A percentile compares a stretch with the other conserved stretches of the same genome.
Conservation (phyloP, 2,113 vertebrate genomes). For the Eubucco bourcierii region DNA sequence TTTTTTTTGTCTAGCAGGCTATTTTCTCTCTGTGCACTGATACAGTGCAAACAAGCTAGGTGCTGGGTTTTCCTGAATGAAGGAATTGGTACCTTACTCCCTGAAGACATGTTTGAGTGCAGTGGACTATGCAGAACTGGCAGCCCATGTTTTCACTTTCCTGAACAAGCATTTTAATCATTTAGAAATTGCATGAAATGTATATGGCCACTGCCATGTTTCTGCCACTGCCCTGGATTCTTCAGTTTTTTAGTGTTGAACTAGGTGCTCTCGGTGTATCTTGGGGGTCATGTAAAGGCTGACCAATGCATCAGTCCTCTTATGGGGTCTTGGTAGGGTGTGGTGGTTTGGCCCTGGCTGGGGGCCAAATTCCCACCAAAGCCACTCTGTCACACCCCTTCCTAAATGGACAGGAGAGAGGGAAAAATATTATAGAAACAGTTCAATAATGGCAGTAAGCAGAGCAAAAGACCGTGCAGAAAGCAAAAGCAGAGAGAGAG, state of each 20-base stretch:
- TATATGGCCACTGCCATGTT: not conserved
- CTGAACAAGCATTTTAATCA: not conserved
- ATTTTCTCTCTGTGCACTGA: not conserved
- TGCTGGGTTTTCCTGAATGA: not conserved
- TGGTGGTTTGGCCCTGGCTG: too few species aligned
- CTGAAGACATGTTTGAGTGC: not conserved
- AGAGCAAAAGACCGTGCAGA: too few species aligned
- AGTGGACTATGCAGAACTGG: not conserved
- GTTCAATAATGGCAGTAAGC: too few species aligned
- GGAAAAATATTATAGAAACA: too few species aligned
- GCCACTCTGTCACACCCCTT: too few species aligned
- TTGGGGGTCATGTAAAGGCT: not conserved
- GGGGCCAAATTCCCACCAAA: too few species aligned
- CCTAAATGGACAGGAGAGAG: too few species aligned
- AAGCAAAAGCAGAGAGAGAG: too few species aligned
- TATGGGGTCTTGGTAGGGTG: rapidly evolving
- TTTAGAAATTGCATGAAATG: not conserved
- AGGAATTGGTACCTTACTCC: not conserved
- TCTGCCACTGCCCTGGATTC: not conserved
- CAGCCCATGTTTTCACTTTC: rapidly evolving
- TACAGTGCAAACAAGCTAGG: not conserved
- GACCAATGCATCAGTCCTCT: not conserved
- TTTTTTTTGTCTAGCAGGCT: not conserved
- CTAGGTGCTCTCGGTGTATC: not conserved
- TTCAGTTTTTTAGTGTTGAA: not conserved